These are phyloP conservation scores for Apis laboriosa DNA, from an alignment of 1,140 invertebrate genomes.

Conservation along the genomic window DNA sequence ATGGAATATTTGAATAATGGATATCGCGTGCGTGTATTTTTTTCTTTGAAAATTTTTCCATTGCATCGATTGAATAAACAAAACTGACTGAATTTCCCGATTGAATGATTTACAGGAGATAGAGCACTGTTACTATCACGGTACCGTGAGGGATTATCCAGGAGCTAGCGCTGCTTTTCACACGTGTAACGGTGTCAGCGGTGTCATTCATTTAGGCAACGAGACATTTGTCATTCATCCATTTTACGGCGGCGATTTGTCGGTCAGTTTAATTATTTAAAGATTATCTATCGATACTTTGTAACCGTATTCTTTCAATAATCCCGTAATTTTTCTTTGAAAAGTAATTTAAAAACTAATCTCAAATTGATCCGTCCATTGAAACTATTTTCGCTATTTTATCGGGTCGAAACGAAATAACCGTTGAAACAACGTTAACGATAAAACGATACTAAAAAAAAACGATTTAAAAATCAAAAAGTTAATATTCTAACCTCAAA, in stretches of 20 bases:
- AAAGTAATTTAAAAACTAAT: no score
- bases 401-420: no score
- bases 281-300: not conserved
- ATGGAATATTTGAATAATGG: no score
- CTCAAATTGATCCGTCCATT: no score
- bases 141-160: slow-evolving; percentile 96
- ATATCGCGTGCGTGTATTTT: no score
- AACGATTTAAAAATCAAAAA: no score
- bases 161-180: slow-evolving; percentile 97
- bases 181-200: slow-evolving; percentile 97
- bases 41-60: not conserved
- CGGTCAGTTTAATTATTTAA: slow-evolving; percentile 87
- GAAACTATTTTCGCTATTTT: no score
- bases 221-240: slow-evolving; percentile 98
- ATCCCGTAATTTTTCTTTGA: no score
- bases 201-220: slow-evolving; percentile 97
- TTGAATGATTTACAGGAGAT: slow-evolving; percentile 90
- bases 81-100: not conserved
- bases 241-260: slow-evolving; percentile 96
- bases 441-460: no score
- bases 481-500: no score
- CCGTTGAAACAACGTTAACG: no score
- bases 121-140: slow-evolving; percentile 98
- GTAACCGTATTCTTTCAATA: no score
- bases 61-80: not conserved